phyloP scores from a whole-genome alignment of 2,888 invertebrate genomes.

The Apoderus coryli region DNA sequence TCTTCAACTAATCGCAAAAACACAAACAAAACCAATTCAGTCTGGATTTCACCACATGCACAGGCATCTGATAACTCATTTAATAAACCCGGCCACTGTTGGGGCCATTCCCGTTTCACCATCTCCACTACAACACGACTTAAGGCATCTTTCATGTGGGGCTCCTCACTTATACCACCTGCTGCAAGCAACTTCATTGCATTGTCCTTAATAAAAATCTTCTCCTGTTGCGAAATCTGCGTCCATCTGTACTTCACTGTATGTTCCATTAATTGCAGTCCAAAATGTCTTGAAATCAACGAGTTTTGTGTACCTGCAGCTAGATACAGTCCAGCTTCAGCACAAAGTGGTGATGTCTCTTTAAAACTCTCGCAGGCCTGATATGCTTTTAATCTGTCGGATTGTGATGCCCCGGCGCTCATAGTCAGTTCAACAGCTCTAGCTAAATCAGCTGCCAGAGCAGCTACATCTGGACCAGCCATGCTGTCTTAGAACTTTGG shows the following conservation, averaged over 20 bases:
- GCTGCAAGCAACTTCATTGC: conserved; percentile 70
- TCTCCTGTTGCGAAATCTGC: conserved; percentile 72
- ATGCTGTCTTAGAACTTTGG: too few species aligned
- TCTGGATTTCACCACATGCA: conserved; percentile 70
- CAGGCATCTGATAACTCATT: conserved; percentile 73
- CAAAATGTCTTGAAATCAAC: conserved; percentile 76
- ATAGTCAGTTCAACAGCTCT: conserved; percentile 71
- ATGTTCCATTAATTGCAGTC: conserved; percentile 84
- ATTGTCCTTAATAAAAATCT: conserved; percentile 79
- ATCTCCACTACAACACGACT: conserved; percentile 92
- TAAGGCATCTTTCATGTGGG: conserved; percentile 71
- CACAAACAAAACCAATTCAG: conserved; percentile 78
- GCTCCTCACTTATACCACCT: conserved; percentile 60
- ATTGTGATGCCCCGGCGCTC: conserved; percentile 61
- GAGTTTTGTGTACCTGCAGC: conserved; percentile 61
- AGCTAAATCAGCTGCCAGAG: conserved; percentile 63
- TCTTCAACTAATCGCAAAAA: conserved; percentile 86
- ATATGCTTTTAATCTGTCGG: conserved; percentile 66
- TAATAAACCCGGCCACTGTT: conserved; percentile 83
- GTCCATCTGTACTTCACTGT: conserved; percentile 90
- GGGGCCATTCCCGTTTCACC: conserved; percentile 95
- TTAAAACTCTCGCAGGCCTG: conserved; percentile 75
- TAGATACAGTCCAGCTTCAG: conserved; percentile 70
- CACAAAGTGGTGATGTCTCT: conserved; percentile 75
- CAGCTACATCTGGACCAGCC: conserved; percentile 46